Conservation (phyloP, 2,797 vertebrate species). For the Pygocentrus nattereri region DNA sequence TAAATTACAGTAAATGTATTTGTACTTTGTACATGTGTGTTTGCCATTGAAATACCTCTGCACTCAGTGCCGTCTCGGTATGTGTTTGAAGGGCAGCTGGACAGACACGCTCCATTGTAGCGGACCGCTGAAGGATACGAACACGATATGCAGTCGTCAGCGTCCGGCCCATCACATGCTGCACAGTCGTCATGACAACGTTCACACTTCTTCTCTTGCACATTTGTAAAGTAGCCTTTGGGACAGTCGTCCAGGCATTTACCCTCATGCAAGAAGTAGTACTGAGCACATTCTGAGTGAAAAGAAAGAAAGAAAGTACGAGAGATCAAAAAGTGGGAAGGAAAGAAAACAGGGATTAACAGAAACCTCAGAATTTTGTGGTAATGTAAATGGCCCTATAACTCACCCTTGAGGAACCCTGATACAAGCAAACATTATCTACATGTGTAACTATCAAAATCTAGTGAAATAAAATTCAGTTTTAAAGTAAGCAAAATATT, state of each 20-base stretch:
- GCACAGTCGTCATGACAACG: conserved; percentile 75
- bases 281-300: conserved; percentile 70
- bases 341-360: not conserved
- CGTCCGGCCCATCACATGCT: conserved; percentile 75
- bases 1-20: not conserved
- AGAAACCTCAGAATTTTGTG: no score
- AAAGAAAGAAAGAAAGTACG: conserved; percentile 31
- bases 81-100: conserved; percentile 75
- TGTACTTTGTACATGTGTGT: not conserved
- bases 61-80: conserved; percentile 72
- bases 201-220: conserved; percentile 65
- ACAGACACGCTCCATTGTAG: conserved; percentile 73
- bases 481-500: no score
- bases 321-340: not conserved
- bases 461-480: not conserved
- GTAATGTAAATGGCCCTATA: not conserved
- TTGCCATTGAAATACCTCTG: conserved; percentile 65
- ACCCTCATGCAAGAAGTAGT: conserved; percentile 70
- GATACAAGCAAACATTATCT: not conserved
- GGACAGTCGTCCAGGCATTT: conserved; percentile 77
- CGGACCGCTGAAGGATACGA: conserved; percentile 24
- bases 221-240: conserved; percentile 67
- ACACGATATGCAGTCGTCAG: conserved; percentile 77
- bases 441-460: not conserved
- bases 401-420: conserved; percentile 7